Evolutionary conservation across 2,797 vertebrate species (phyloP).

Genomic region (Linurgus olivaceus): DNA sequence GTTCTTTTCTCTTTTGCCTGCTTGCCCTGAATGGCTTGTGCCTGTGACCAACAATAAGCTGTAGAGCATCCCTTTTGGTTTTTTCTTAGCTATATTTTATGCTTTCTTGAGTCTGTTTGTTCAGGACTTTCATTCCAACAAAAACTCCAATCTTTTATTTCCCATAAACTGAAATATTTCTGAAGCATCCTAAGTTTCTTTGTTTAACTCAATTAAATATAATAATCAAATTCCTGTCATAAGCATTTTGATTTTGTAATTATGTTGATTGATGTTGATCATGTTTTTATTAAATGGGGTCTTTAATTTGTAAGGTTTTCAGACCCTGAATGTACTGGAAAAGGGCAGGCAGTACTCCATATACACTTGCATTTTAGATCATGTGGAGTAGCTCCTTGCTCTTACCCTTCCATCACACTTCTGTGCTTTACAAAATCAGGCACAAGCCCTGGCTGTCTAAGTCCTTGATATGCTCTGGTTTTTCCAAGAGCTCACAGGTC

Average conservation of each 20-base stretch:
- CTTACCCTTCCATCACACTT: background rate
- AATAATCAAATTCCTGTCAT: background rate
- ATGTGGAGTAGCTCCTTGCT: background rate
- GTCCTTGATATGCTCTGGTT: background rate
- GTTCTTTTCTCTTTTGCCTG: background rate
- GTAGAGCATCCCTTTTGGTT: background rate
- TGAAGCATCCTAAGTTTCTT: background rate
- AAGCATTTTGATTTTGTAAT: background rate
- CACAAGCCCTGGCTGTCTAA: background rate
- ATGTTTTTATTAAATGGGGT: background rate
- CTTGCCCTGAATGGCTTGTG: background rate
- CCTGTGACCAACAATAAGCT: background rate
- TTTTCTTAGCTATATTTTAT: background rate
- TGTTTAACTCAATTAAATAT: background rate
- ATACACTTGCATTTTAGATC: fast-evolving
- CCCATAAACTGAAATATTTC: background rate
- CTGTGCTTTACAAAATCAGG: background rate
- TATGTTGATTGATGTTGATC: background rate
- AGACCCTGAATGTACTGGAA: background rate
- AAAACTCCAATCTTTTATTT: background rate
- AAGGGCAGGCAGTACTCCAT: background rate
- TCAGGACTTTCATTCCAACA: background rate
- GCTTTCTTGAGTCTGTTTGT: background rate
- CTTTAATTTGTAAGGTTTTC: background rate
- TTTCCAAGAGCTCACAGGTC: constrained; percentile 33